These are phyloP conservation scores for Machimus rusticus DNA, from an alignment of 2,888 invertebrate species.

Conservation along the genomic window DNA sequence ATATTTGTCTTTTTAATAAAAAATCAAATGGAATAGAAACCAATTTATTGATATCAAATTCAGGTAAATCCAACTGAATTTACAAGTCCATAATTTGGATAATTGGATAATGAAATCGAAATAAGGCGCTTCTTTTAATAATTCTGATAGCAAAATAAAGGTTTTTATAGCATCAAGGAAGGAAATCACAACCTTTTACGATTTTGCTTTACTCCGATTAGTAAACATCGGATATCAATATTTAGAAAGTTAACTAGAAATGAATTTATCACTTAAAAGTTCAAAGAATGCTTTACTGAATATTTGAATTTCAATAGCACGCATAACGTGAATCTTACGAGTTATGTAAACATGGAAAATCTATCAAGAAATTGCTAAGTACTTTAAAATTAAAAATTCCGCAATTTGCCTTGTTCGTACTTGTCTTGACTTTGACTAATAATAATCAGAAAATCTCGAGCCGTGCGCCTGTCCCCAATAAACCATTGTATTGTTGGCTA, in stretches of 20 bases:
- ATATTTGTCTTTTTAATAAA: too few relatives aligned
- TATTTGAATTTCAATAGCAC: neutral
- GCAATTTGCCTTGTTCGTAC: neutral
- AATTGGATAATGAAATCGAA: too few relatives aligned
- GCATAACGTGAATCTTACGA: neutral
- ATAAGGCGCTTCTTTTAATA: too few relatives aligned
- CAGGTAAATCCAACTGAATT: too few relatives aligned
- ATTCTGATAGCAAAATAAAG: too few relatives aligned
- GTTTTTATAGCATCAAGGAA: too few relatives aligned
- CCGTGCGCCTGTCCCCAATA: neutral
- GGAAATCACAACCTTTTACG: too few relatives aligned
- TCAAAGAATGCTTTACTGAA: neutral
- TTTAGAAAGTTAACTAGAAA: neutral
- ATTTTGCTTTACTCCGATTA: neutral
- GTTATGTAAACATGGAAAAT: neutral
- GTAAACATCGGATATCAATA: neutral
- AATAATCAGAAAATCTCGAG: neutral
- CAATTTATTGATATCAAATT: too few relatives aligned
- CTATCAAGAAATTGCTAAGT: neutral
- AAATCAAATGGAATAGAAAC: too few relatives aligned
- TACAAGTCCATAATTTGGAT: too few relatives aligned
- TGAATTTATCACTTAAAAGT: neutral
- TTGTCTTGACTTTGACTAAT: neutral
- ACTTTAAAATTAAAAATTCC: neutral
- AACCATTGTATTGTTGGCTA: neutral